These are phyloP conservation scores for Falco biarmicus DNA, from an alignment of 2,797 vertebrate genomes.

Conservation along the genomic window DNA sequence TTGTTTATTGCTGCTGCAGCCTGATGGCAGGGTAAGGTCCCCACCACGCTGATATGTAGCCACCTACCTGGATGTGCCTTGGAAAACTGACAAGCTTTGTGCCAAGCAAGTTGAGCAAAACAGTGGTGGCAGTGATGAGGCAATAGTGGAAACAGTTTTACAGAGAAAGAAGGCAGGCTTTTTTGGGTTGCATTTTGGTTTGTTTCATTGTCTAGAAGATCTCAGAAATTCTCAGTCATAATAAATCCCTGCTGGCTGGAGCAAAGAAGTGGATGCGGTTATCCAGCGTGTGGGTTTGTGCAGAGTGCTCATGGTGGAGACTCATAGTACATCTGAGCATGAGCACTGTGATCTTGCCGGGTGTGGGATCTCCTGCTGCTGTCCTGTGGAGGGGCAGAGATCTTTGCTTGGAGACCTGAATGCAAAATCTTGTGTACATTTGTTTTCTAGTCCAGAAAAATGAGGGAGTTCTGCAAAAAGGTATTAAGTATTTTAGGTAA, in stretches of 20 bases:
- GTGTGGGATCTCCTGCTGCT: not conserved
- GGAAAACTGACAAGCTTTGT: not conserved
- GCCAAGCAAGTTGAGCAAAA: not conserved
- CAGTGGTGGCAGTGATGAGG: not conserved
- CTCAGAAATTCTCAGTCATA: not conserved
- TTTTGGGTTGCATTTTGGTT: not conserved
- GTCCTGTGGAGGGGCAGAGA: not conserved
- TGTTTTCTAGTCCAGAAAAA: not conserved
- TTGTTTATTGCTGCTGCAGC: not conserved
- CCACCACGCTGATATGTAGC: rapidly evolving
- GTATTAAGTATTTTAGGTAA: not conserved
- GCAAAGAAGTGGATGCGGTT: not conserved
- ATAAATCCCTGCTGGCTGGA: not conserved
- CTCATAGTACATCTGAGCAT: too few relatives aligned
- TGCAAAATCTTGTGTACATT: not conserved
- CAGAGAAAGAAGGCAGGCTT: not conserved
- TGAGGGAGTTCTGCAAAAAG: not conserved
- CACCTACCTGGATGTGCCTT: not conserved
- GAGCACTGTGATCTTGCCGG: not conserved
- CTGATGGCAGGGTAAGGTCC: not conserved
- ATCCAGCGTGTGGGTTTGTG: not conserved
- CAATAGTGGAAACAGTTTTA: not conserved
- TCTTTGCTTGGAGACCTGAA: not conserved
- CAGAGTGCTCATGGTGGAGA: not conserved
- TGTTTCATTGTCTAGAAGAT: not conserved